Evolutionary conservation across 2,888 invertebrate species (phyloP), one percentile per base, ranked within the genome.

Genomic region (Drosophila crucigera): DNA sequence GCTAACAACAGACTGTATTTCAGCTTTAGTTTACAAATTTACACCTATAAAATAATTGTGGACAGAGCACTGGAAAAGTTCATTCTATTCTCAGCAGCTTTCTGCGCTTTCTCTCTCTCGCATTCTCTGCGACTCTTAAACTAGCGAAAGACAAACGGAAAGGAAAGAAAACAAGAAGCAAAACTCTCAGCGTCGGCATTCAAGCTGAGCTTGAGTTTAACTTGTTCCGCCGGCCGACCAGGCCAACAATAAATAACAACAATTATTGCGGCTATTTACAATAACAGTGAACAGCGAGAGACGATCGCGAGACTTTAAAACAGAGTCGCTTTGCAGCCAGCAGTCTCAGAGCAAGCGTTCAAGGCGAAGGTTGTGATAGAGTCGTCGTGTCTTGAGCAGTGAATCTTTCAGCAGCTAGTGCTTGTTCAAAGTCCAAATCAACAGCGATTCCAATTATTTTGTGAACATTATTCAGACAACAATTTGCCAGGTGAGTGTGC

Each of bases 291-390:
- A 55, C 52, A 71, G 35, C 65, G 16, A 30, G 72, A 50, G 72
- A 50, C 70, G 76, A 76, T 79, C 79, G 79, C 62, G 76, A 79
- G 69, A 65, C 68, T 56, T 66, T 41, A 56, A 56, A 56, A 33
- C 56, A 52, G 7, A 39, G 37, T 10, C 55, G 14, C 39, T 56
- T 4, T 22, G 43, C 58, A 58, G 30, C 82, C 91, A 92, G 92
- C 91, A 92, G 92, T 92, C 84, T 80, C 74, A 75, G 76, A 78
- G 78, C 84, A 84, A 82, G 79, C 91, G 91, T 92, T 87, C 91
- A 89, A 92, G 90, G 89, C 91, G 91, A 92, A 93, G 92, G 92
- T 92, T 92, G 91, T 88, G 67, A 62, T 73, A 66, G 62, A 65
- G 68, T 68, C 41, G 58, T 59, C 35, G 52, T 39, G 61, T 59